Evolutionary conservation across 2,113 vertebrate species (phyloP), one percentile per base, ranked within the genome.

Genomic region (Pygathrix nemaeus): DNA sequence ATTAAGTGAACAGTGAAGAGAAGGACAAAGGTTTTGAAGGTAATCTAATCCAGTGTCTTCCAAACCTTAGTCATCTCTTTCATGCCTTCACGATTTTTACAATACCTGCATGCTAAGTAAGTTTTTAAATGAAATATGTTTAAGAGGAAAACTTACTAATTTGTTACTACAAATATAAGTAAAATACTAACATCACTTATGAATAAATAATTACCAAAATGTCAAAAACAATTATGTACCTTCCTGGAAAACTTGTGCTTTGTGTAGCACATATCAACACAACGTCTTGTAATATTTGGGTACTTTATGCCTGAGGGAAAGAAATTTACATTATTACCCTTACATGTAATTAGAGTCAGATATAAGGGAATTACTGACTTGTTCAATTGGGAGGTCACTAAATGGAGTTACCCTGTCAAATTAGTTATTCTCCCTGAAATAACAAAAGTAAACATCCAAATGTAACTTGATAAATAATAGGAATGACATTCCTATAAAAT

Each of bases 111-210:
- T 90, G 14, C 12, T 68, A 82, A 90, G 35, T 72, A 87, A 40
- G 45, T 61, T 96, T 96, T 87, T 45, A 76, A 86, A 43, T 87
- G 73, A 76, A 81, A 87, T 88, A 14, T 78, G 57, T 89, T 80
- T 82, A 59, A 96, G 68, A 96, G 40, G 50, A 90, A 76, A 61
- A 32, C 30, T 38, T 86, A 61, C 3, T 30, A 61, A 78, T 64
- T 76, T 82, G 55, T 12, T 68, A 35, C 9, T 92, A 38, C 13
- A 80, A 83, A 17, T 2, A 68, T 61, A 55, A 88, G 50, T 64
- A 52, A 88, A 88, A 93, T 57, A 73, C 25, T 57, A 40, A 13
- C 38, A 59, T 82, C n/a, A 59, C 14, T 93, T 83, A 52, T 55
- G 55, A 50, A 32, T 78, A 86, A 84, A 59, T 93, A 88, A 90